phyloP scores from a whole-genome alignment of 1,140 invertebrate genomes.

The Sminthurinus signatus region DNA sequence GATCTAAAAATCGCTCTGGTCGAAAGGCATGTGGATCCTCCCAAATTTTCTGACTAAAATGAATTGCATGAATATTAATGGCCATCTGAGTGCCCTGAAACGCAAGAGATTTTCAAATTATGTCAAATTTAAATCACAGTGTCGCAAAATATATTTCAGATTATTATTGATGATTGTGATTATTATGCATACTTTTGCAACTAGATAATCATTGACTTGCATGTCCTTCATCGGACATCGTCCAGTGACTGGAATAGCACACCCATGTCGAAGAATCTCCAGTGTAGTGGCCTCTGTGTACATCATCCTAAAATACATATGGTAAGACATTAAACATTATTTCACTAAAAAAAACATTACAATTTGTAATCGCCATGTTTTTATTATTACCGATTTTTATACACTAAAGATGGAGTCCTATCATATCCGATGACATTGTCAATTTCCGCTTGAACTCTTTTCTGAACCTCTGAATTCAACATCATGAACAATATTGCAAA shows the following conservation, averaged over 20 bases:
- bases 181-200: conserved; percentile 32
- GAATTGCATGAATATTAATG: conserved; percentile 65
- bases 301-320: conserved; percentile 53
- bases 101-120: no score
- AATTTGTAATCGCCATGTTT: not conserved
- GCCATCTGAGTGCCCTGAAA: conserved; percentile 74
- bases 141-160: no score
- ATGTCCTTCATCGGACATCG: not conserved
- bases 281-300: conserved; percentile 69
- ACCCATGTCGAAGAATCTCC: conserved; percentile 61
- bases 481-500: conserved; percentile 27
- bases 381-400: conserved; percentile 56
- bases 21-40: conserved; percentile 63
- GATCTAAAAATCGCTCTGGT: conserved; percentile 67
- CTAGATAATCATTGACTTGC: not conserved
- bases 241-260: conserved; percentile 63
- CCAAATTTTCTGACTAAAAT: conserved; percentile 64
- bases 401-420: conserved; percentile 58
- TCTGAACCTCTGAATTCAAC: conserved; percentile 21
- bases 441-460: conserved; percentile 29
- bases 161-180: no score
- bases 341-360: not conserved
- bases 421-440: conserved; percentile 58
- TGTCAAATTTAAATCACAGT: no score
- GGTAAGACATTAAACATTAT: not conserved